phyloP scores from a whole-genome alignment of 2,113 vertebrate genomes.

The Boulengeromyrus knoepffleri region DNA sequence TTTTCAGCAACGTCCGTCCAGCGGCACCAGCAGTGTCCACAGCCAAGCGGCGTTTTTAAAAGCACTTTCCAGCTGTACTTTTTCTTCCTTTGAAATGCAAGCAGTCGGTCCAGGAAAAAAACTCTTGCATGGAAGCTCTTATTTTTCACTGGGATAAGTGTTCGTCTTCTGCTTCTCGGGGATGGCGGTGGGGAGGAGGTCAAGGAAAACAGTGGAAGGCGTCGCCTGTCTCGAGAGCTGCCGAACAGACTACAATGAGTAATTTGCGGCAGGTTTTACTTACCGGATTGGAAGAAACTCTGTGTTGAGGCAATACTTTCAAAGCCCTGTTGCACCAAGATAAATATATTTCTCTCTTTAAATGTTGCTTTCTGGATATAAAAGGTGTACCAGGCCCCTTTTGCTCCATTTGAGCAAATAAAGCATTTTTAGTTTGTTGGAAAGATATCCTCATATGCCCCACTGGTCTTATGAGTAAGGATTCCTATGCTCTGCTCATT shows the following conservation, averaged over 20 bases:
- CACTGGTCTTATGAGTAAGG: neutral
- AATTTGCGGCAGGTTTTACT: neutral
- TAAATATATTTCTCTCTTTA: neutral
- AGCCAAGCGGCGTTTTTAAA: neutral
- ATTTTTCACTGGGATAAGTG: neutral
- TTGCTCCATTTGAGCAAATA: neutral
- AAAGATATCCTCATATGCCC: neutral
- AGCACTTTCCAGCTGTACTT: neutral
- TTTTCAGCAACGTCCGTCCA: neutral
- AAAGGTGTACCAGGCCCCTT: neutral
- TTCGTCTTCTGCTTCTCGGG: neutral
- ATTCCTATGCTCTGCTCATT: neutral
- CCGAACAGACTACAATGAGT: neutral
- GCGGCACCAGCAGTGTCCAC: neutral
- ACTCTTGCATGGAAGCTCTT: neutral
- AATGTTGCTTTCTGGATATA: neutral
- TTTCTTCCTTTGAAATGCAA: conserved; percentile 6
- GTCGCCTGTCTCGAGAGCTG: neutral
- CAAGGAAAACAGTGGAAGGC: neutral
- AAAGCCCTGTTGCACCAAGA: neutral
- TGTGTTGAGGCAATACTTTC: neutral
- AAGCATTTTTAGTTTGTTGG: neutral
- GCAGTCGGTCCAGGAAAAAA: neutral
- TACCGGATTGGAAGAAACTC: neutral
- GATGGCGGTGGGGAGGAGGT: neutral